Evolutionary conservation across 2,888 invertebrate species (phyloP).

Genomic region (Cepaea hortensis): DNA sequence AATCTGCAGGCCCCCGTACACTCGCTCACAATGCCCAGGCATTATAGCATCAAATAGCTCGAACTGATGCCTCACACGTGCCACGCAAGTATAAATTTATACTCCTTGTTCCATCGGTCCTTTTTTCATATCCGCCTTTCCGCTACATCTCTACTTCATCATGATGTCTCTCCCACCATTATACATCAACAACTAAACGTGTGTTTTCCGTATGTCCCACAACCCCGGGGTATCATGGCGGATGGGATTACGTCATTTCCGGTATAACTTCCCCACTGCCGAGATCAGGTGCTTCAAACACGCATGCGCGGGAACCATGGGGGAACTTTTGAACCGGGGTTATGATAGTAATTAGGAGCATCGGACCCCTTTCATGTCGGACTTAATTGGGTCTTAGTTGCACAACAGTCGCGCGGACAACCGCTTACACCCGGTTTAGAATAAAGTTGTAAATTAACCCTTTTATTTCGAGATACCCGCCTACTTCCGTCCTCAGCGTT

Average conservation of each 20-base stretch:
- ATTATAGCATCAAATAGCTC: not conserved
- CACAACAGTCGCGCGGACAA: not conserved
- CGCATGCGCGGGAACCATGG: conserved; percentile 14
- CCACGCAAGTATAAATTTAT: conserved; percentile 12
- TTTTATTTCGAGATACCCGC: not conserved
- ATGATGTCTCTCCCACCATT: not conserved
- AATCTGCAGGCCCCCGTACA: not conserved
- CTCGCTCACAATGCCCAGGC: not conserved
- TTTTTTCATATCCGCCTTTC: not conserved
- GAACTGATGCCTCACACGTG: conserved; percentile 2
- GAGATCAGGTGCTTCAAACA: conserved; percentile 24
- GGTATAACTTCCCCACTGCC: conserved; percentile 3
- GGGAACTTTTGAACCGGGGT: not conserved
- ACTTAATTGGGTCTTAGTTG: conserved; percentile 30
- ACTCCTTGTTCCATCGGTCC: not conserved
- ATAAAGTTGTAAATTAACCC: conserved; percentile 32
- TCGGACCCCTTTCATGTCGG: conserved; percentile 39
- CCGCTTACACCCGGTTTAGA: not conserved
- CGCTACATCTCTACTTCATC: not conserved
- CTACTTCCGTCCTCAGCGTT: not conserved
- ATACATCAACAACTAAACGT: not conserved
- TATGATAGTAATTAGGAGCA: conserved; percentile 29
- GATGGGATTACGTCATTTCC: conserved; percentile 37
- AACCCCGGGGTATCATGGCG: conserved; percentile 9
- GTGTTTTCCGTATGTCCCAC: not conserved